Percentiles rank a stretch among this genome's conserved stretches.
These are phyloP conservation scores for Volucella inanis DNA, from an alignment of 2,888 invertebrate species.

Conservation along the genomic window DNA sequence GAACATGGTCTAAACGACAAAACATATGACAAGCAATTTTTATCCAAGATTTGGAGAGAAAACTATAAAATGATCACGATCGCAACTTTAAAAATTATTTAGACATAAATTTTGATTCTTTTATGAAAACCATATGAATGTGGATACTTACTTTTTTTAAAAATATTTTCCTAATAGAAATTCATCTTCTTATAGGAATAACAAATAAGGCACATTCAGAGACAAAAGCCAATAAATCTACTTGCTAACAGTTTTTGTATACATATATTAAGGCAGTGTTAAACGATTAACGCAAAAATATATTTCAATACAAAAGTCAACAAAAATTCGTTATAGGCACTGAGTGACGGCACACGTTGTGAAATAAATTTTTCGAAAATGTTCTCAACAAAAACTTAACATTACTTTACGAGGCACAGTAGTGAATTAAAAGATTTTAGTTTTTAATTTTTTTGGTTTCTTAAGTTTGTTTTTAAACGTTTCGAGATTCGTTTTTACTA, in stretches of 20 bases:
- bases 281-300: constrained; percentile 57
- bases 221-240: constrained; percentile 31
- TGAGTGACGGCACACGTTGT: constrained; percentile 58
- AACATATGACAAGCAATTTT: no score
- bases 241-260: constrained; percentile 61
- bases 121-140: not conserved
- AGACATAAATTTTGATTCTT: no score
- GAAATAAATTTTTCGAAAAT: constrained; percentile 30
- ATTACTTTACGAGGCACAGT: constrained; percentile 62
- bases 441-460: constrained; percentile 14
- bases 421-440: constrained; percentile 64
- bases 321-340: constrained; percentile 66
- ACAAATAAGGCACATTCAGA: constrained; percentile 71
- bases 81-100: not conserved
- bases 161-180: constrained; percentile 47
- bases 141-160: constrained; percentile 66
- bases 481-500: constrained; percentile 66
- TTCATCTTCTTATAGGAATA: constrained; percentile 58
- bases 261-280: constrained; percentile 45
- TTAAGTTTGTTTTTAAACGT: constrained; percentile 47
- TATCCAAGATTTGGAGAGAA: no score
- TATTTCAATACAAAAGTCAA: constrained; percentile 53
- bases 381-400: constrained; percentile 65
- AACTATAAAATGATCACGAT: no score
- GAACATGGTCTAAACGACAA: no score